A percentile compares a stretch with the other conserved stretches of the same genome.
These are phyloP conservation scores for Tethya wilhelma DNA, from an alignment of 37 sponge, comb jelly and placozoan species.

Conservation along the genomic window DNA sequence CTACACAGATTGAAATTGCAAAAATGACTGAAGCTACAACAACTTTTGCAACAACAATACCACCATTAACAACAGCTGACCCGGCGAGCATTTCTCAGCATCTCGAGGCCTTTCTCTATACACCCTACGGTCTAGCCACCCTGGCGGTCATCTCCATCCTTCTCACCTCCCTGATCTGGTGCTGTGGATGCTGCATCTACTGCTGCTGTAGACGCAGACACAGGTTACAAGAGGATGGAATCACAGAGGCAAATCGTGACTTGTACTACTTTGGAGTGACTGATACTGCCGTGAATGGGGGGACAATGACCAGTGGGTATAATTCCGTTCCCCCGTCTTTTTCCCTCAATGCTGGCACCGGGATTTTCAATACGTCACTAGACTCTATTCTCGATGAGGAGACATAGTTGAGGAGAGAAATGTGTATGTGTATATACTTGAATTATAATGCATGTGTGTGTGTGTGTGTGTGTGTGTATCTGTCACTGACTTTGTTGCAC, in stretches of 20 bases:
- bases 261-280: constrained; percentile 34
- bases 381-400: constrained; percentile 37
- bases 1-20: not conserved
- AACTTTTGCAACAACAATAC: not conserved
- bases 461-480: too few relatives aligned
- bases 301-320: constrained; percentile 40
- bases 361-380: constrained; percentile 21
- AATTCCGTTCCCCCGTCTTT: constrained; percentile 20
- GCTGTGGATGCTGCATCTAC: constrained; percentile 41
- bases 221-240: constrained; percentile 23
- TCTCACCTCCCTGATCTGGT: constrained; percentile 54
- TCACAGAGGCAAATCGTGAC: constrained; percentile 39
- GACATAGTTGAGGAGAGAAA: too few relatives aligned
- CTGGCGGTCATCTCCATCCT: constrained; percentile 36
- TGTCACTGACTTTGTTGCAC: too few relatives aligned
- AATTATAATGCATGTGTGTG: too few relatives aligned
- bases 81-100: not conserved
- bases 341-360: not conserved
- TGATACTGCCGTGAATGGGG: not conserved
- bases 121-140: constrained; percentile 62
- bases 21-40: not conserved
- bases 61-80: not conserved
- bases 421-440: too few relatives aligned
- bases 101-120: constrained; percentile 61
- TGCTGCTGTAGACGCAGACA: constrained; percentile 44